A percentile compares a stretch with the other conserved stretches of the same genome.
Evolutionary conservation across 2,797 vertebrate species (phyloP).

Genomic region (Melanotaenia boesemani): DNA sequence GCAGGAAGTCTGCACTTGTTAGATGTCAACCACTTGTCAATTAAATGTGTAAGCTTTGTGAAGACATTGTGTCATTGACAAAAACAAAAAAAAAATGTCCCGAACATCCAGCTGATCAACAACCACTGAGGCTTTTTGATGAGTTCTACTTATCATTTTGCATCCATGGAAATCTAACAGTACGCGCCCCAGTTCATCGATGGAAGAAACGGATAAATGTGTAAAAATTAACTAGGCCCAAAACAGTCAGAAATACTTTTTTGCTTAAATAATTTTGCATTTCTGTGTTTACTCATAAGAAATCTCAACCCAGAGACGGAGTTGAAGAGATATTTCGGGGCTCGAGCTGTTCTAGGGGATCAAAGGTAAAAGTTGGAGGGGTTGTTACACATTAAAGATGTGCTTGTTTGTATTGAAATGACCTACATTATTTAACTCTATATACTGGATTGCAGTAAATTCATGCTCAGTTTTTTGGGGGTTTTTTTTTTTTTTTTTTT

Average conservation of each 20-base stretch:
- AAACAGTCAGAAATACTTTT: no score
- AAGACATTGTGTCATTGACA: not conserved
- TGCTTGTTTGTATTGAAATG: not conserved
- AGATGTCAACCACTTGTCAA: no score
- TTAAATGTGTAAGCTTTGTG: not conserved
- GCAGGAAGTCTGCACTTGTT: not conserved
- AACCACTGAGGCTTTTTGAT: not conserved
- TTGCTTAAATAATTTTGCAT: not conserved
- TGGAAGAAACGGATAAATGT: not conserved
- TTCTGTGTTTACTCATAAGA: constrained; percentile 72
- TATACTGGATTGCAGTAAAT: not conserved
- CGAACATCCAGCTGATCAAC: not conserved
- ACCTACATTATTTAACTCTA: not conserved
- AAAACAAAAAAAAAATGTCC: no score
- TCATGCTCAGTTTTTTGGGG: not conserved
- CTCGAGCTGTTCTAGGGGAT: constrained; percentile 94
- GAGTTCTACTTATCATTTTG: not conserved
- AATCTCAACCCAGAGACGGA: constrained; percentile 97
- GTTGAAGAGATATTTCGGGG: constrained; percentile 96
- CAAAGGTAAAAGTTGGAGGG: constrained; percentile 86
- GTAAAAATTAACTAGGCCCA: no score
- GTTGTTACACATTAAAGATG: no score
- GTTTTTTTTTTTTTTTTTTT: not conserved
- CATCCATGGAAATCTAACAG: not conserved
- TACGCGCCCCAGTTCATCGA: not conserved